Evolutionary conservation across 2,113 vertebrate genomes (phyloP).

Genomic region (pig (Sus scrofa)): T2T-Sscrofa CM000814.6:35801501-35802000

Average conservation of each 20-base stretch:
- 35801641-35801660: no score
- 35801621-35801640: no score
- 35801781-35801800: no score
- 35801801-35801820: no score
- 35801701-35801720: no score
- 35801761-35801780: no score
- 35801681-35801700: no score
- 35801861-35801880: slow-evolving; percentile 11
- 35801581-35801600: background rate
- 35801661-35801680: no score
- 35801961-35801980: background rate
- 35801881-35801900: background rate
- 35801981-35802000: background rate
- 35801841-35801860: background rate
- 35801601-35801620: background rate
- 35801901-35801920: no score
- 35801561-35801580: background rate
- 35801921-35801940: background rate
- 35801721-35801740: no score
- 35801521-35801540: slow-evolving; percentile 36
- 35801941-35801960: background rate
- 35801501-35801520: background rate
- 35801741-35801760: no score
- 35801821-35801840: no score
- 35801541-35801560: background rate